Evolutionary conservation across 2,113 vertebrate genomes (phyloP), one percentile per base, ranked within the genome.

Genomic region (Aphelocoma coerulescens): DNA sequence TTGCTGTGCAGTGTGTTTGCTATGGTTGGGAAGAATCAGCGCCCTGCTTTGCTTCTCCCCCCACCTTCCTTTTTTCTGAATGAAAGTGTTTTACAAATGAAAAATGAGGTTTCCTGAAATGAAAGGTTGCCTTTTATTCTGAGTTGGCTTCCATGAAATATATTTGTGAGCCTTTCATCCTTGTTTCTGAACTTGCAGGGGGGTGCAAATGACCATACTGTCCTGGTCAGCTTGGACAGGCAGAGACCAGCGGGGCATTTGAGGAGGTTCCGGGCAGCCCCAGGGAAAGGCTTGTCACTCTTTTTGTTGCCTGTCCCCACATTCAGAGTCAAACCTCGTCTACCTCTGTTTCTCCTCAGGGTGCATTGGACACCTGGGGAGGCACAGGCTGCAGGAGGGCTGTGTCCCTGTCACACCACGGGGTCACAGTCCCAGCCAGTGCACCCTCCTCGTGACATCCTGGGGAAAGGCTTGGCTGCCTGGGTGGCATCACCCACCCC

Each of bases 81-180:
- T 95, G 96, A 85, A 97, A 94, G 92, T 77, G 91, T 87, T 95
- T 97, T 95, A 91, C 81, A 91, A 88, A 85, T 4, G 84, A 93
- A 96, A 94, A 88, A 66, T 77, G 89, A 96, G 81, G 87, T 94
- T 97, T 97, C 96, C 83, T 91, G 95, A 97, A 96, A 97, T 95
- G 88, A 97, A 92, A 30, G 6, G 28, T 23, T 49, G 33, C 8
- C 33, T 97, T 79, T 86, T 68, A 51, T 69, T 96, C 77, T 93
- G 91, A 86, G 72, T 16, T 91, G 88, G 93, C 78, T 96, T 95
- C 89, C 71, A 67, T 79, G 89, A 88, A 96, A 51, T 27, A 26
- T 17, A 26, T 71, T 22, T 54, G 73, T 69, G 46, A 92, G 41
- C 20, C 28, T 86, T 84, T 28, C 0, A 0, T 46, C 46, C n/a